Percentiles rank a stretch among this genome's conserved stretches.
Conservation (phyloP, 2,888 invertebrate genomes). For the Atethmia centrago region DNA sequence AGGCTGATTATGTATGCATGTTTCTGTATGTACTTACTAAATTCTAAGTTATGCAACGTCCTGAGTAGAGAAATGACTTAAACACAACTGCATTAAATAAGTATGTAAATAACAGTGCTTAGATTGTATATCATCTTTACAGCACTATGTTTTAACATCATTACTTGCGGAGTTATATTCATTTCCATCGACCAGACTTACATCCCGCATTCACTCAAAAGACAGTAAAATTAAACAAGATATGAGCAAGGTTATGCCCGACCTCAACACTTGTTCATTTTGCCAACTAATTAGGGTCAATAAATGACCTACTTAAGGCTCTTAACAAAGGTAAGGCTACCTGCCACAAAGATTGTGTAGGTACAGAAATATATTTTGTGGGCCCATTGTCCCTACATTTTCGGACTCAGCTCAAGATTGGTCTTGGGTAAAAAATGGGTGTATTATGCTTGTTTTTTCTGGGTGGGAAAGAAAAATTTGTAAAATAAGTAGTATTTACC, state of each 20-base stretch:
- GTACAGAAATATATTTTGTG: slow-evolving; percentile 42
- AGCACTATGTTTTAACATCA: background rate
- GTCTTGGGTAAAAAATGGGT: slow-evolving; percentile 11
- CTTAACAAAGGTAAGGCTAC: slow-evolving; percentile 51
- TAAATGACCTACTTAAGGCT: slow-evolving; percentile 51
- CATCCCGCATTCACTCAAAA: slow-evolving; percentile 3
- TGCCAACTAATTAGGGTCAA: slow-evolving; percentile 59
- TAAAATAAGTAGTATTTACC: background rate
- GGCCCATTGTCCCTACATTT: slow-evolving; percentile 44
- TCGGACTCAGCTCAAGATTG: slow-evolving; percentile 22
- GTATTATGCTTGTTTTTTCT: slow-evolving; percentile 17
- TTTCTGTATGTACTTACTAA: background rate
- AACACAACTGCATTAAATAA: background rate
- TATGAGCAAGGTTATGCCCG: slow-evolving; percentile 22
- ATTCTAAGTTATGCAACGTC: background rate
- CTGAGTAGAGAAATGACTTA: background rate
- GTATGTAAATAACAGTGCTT: background rate
- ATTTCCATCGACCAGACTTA: background rate
- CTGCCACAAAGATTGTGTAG: slow-evolving; percentile 40
- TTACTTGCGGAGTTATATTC: background rate
- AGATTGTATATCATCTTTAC: background rate
- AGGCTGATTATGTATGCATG: too few relatives aligned
- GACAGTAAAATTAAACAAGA: slow-evolving; percentile 28
- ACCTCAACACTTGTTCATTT: slow-evolving; percentile 43
- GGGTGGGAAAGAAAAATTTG: background rate